These are phyloP conservation scores for Ciconia nigra DNA, from an alignment of 2,797 vertebrate genomes.

Conservation along the genomic window DNA sequence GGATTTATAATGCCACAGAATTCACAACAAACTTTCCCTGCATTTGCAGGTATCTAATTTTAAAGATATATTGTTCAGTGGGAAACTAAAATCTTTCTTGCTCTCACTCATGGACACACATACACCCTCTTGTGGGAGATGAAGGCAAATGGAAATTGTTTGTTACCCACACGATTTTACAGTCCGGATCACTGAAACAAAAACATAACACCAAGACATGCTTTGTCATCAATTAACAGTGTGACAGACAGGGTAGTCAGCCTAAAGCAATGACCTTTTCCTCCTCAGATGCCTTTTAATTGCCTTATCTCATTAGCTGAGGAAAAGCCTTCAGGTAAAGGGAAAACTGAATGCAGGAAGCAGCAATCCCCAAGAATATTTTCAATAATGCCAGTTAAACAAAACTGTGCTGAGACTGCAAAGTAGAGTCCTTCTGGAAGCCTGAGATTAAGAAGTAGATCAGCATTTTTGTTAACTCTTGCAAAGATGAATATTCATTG, in stretches of 20 bases:
- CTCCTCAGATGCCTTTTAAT: neutral
- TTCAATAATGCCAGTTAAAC: neutral
- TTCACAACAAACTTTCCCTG: neutral
- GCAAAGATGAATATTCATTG: neutral
- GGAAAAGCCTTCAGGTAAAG: neutral
- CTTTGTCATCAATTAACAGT: neutral
- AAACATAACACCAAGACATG: neutral
- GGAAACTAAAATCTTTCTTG: neutral
- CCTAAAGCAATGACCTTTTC: neutral
- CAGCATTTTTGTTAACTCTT: neutral
- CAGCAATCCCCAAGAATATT: neutral
- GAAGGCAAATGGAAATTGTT: neutral
- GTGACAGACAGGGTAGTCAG: neutral
- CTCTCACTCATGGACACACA: neutral
- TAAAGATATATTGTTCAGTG: neutral
- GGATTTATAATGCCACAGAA: neutral
- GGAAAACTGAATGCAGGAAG: neutral
- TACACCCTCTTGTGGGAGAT: slow-evolving; percentile 49
- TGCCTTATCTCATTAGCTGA: neutral
- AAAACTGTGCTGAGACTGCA: neutral
- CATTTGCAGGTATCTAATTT: neutral
- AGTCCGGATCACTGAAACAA: neutral
- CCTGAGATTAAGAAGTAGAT: neutral
- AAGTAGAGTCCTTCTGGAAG: neutral
- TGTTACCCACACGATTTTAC: neutral